Evolutionary conservation across 2,888 invertebrate species (phyloP), one percentile per base, ranked within the genome.

Genomic region (Digitonthophagus gazella): DNA sequence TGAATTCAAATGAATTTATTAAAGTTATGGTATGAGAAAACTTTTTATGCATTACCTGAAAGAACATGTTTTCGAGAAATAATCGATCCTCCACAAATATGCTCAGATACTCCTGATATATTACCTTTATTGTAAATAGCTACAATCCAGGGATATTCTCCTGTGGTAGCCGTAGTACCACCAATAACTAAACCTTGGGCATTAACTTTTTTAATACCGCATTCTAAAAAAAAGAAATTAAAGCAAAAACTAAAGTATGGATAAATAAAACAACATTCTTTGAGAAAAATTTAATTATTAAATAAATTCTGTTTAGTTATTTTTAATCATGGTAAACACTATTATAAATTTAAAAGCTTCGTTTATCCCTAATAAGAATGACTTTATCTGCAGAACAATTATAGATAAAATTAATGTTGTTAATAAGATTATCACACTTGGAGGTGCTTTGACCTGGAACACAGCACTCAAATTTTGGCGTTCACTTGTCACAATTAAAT

Each of bases 121-220:
- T 14, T 18, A 11, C 19, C 16, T 14, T n/a, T 11, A 11, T n/a
- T n/a, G 16, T 70, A 70, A 18, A 70, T 68, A 6, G 54, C 68
- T 15, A 63, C 66, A 11, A 68, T 19, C 70, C 70, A 70, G 3
- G 70, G 70, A 57, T 70, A 68, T 64, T 70, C 68, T 1, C 68
- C 66, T 15, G 19, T 20, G 5, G 16, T 2, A 2, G 66, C 63
- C 11, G 54, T 6, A 15, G 20, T 57, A 3, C 70, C 70, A n/a
- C 63, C 58, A 3, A 70, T 61, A 1, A 65, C 19, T 11, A 69
- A 20, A 5, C 58, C 54, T 8, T 61, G 22, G 15, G 8, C 65
- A 15, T 65, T 69, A 11, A 55, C 55, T 4, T n/a, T 61, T 16
- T 69, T 69, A 19, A 15, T n/a, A 11, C 68, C 68, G 6, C 68